phyloP scores from a whole-genome alignment of 2,797 vertebrate genomes.

The Sebastes iracundus region DNA sequence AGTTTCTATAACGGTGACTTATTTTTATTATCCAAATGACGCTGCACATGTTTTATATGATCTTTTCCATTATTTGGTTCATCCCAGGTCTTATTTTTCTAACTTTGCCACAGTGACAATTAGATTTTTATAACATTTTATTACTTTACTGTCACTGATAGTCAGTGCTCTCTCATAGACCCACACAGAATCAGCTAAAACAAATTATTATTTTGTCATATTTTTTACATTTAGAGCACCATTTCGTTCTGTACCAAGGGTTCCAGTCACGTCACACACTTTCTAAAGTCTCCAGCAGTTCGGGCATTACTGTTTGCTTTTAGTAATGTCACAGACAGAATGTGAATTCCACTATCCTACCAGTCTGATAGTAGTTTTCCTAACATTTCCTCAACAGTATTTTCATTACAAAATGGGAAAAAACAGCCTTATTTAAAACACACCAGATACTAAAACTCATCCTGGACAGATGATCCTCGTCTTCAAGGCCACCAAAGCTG shows the following conservation, averaged over 20 bases:
- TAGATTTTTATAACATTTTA: background rate
- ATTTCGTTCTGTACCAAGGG: background rate
- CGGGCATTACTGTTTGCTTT: background rate
- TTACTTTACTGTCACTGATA: background rate
- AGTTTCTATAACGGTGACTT: background rate
- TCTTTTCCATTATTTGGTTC: background rate
- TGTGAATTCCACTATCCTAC: background rate
- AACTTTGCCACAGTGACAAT: background rate
- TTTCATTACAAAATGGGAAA: background rate
- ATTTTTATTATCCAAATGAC: fast-evolving
- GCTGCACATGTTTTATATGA: background rate
- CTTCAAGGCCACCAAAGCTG: background rate
- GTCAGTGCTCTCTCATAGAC: background rate
- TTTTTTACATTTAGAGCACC: background rate
- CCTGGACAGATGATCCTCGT: background rate
- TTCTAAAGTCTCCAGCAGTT: background rate
- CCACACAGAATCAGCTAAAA: background rate
- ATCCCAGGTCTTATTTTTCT: background rate
- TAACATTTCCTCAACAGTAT: background rate
- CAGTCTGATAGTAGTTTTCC: background rate
- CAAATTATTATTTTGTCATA: background rate
- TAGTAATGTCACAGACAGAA: background rate
- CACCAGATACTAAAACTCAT: background rate
- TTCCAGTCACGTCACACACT: background rate
- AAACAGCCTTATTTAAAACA: background rate